phyloP scores from a whole-genome alignment of 2,888 invertebrate genomes.

The Galeruca laticollis region DNA sequence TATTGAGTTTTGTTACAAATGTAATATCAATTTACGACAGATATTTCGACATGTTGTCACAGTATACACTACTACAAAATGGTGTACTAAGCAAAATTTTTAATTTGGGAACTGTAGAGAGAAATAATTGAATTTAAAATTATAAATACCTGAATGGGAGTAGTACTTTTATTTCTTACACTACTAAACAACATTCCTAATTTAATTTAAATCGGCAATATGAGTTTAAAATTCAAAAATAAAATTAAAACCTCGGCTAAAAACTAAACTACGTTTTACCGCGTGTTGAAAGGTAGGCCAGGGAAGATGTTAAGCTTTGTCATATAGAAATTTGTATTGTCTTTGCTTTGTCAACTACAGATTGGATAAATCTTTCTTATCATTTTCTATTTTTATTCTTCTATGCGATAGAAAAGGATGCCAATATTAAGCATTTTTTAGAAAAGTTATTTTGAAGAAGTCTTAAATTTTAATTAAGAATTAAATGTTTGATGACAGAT shows the following conservation, averaged over 20 bases:
- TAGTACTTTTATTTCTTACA: background rate
- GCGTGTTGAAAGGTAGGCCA: conserved; percentile 20
- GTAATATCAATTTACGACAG: conserved; percentile 3
- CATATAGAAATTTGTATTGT: no score
- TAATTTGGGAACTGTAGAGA: conserved; percentile 20
- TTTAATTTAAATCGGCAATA: background rate
- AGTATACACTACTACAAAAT: conserved; percentile 27
- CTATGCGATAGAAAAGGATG: background rate
- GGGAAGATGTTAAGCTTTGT: conserved; percentile 2
- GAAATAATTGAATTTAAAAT: conserved; percentile 7
- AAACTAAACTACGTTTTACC: conserved; percentile 27
- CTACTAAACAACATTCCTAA: conserved; percentile 4
- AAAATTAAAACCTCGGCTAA: conserved; percentile 12
- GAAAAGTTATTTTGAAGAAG: background rate
- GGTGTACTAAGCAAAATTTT: conserved; percentile 27
- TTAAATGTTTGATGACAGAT: background rate
- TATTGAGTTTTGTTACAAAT: no score
- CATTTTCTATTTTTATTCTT: background rate
- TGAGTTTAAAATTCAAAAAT: conserved; percentile 7
- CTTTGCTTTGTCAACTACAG: background rate
- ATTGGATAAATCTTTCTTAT: background rate
- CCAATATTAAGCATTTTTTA: background rate
- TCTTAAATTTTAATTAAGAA: background rate
- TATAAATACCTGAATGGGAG: conserved; percentile 15
- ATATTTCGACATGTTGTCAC: background rate